A percentile compares a stretch with the other conserved stretches of the same genome.
Conservation (phyloP, 1,140 invertebrate species). For the Drosophila bifasciata region DNA sequence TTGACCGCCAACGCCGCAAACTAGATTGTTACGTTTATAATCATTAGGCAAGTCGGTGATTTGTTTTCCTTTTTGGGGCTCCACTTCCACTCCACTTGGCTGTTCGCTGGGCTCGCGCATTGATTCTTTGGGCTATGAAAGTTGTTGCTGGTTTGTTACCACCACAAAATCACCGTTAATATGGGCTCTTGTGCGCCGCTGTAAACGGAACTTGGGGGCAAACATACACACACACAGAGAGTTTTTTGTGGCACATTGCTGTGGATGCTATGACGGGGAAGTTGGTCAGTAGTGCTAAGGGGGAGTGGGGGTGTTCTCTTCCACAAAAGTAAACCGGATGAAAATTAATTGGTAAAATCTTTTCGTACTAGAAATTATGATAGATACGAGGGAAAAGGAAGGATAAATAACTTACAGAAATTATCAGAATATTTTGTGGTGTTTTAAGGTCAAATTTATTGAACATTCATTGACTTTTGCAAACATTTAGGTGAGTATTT, state of each 20-base stretch:
- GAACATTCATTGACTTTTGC: too few species aligned
- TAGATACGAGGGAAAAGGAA: too few species aligned
- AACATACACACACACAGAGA: neutral
- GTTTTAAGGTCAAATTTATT: too few species aligned
- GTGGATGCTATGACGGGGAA: too few species aligned
- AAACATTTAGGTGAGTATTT: too few species aligned
- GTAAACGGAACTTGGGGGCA: constrained; percentile 51
- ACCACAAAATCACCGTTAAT: constrained; percentile 62
- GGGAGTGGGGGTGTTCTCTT: too few species aligned
- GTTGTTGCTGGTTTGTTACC: constrained; percentile 37
- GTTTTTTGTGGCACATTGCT: neutral
- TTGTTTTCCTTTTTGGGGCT: constrained; percentile 32
- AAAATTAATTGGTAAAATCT: too few species aligned
- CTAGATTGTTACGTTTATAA: constrained; percentile 79
- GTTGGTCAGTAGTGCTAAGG: too few species aligned
- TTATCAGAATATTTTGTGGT: too few species aligned
- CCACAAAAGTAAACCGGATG: too few species aligned
- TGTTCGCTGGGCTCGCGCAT: neutral
- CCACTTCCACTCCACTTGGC: neutral
- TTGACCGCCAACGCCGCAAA: constrained; percentile 79
- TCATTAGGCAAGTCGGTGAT: constrained; percentile 65
- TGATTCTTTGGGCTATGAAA: constrained; percentile 68
- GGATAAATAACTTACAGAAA: too few species aligned
- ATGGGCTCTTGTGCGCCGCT: constrained; percentile 13
- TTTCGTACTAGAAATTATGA: too few species aligned